phyloP scores from a whole-genome alignment of 2,113 vertebrate genomes.

The Rhegmatorhina hoffmannsi region DNA sequence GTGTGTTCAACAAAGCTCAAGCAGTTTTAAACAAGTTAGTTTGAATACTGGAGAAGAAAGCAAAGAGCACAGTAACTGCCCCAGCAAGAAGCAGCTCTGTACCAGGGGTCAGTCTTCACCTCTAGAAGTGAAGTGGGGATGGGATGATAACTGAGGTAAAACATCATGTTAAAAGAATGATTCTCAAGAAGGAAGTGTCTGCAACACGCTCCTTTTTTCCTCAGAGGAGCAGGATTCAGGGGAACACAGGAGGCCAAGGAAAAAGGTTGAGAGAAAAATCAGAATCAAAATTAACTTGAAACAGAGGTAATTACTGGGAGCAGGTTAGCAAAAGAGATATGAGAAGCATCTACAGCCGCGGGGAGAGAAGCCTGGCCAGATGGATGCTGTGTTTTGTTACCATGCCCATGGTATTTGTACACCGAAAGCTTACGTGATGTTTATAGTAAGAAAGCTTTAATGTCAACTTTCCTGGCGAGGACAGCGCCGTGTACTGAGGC shows the following conservation, averaged over 20 bases:
- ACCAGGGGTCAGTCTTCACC: background rate
- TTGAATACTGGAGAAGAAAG: background rate
- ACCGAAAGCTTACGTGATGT: background rate
- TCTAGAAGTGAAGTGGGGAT: background rate
- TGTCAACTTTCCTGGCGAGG: background rate
- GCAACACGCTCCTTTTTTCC: background rate
- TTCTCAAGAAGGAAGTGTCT: background rate
- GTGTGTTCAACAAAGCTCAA: background rate
- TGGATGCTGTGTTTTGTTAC: background rate
- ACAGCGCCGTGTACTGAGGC: background rate
- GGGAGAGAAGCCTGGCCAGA: background rate
- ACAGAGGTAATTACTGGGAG: background rate
- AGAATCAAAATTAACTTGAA: background rate
- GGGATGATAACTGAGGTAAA: background rate
- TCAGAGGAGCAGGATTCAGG: background rate
- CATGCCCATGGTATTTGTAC: background rate
- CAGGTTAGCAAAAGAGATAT: background rate
- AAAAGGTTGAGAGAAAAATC: background rate
- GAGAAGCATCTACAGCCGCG: background rate
- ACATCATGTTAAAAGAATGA: fast-evolving
- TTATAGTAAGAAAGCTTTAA: background rate
- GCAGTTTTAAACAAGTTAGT: background rate
- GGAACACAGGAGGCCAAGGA: background rate
- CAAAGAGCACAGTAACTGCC: background rate
- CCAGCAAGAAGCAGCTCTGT: fast-evolving